Base-by-base conservation (phyloP, 2,113 vertebrate species). In the Thalassoma bifasciatum region DNA sequence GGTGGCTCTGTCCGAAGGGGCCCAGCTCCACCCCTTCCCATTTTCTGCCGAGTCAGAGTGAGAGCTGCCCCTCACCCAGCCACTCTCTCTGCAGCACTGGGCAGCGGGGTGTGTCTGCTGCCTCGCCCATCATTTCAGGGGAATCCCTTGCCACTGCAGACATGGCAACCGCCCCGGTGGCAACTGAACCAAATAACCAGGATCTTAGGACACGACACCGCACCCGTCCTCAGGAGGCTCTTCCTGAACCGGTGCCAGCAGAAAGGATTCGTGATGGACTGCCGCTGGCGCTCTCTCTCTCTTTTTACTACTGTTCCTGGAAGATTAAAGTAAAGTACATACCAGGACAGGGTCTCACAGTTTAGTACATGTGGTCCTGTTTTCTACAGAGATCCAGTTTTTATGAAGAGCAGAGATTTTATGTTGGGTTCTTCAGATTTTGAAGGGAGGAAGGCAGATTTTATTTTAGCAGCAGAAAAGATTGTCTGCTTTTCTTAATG, bases 101-200 rank as follows among this genome's bases (percentile, higher is more conserved):
- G 73, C 81, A 89, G 70, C 17, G 75, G 89, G 90, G 91, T 90
- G 93, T 93, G 92, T 92, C 92, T 82, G 71, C 75, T 83, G 88
- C 87, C 89, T 85, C 86, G 80, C 91, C 92, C 88, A 68, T 85
- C 83, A 30, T 72, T 85, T 75, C 12, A 75, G 72, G 88, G 87
- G 89, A 92, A 91, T 90, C 87, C 89, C 91, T 88, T 65, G 75
- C 78, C 82, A 80, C 87, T 89, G 90, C 85, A 86, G 88, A 79
- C 83, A 87, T 87, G 72, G 82, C 62, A 85, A 88, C 85, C 37
- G 64, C 75, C 65, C 70, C 36, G 51, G 49, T 86, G 65, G 82
- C 75, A 77, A 75, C 30, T 1, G 58, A 74, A 73, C 66, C 52
- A 77, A 70, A 77, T 63, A 62, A 51, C 38, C 72, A 10, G 62